phyloP scores from a whole-genome alignment of 2,113 vertebrate species.

The Lamprotornis superbus region DNA sequence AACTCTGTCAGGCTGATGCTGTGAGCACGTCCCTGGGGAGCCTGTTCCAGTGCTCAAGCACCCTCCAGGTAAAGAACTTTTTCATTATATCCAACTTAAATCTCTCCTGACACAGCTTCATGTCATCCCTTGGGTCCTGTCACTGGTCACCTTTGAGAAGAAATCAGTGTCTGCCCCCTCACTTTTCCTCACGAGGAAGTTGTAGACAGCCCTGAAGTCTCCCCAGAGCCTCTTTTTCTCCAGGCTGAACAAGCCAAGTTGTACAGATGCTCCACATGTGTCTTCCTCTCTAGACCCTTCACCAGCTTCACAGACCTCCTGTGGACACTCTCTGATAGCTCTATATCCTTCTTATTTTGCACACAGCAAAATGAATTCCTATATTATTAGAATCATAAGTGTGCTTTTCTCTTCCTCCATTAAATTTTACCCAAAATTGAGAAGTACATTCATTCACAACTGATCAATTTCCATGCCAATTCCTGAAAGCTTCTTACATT shows the following conservation, averaged over 20 bases:
- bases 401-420: not conserved
- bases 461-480: not conserved
- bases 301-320: not conserved
- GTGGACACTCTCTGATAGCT: not conserved
- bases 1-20: not conserved
- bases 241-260: not conserved
- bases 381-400: not conserved
- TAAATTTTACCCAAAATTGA: not conserved
- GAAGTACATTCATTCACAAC: not conserved
- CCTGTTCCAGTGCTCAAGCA: not conserved
- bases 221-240: not conserved
- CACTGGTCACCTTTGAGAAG: not conserved
- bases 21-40: not conserved
- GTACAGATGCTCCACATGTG: not conserved
- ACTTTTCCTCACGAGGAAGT: not conserved
- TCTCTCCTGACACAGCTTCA: not conserved
- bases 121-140: not conserved
- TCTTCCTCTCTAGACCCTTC: not conserved
- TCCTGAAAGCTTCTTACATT: not conserved
- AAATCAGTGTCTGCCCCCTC: not conserved
- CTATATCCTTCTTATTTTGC: not conserved
- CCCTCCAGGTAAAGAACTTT: not conserved
- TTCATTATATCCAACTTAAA: not conserved
- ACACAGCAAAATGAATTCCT: not conserved
- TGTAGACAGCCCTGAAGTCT: not conserved